A percentile compares a stretch with the other conserved stretches of the same genome.
phyloP scores from a whole-genome alignment of 2,888 invertebrate genomes.

The Clivina fossor region DNA sequence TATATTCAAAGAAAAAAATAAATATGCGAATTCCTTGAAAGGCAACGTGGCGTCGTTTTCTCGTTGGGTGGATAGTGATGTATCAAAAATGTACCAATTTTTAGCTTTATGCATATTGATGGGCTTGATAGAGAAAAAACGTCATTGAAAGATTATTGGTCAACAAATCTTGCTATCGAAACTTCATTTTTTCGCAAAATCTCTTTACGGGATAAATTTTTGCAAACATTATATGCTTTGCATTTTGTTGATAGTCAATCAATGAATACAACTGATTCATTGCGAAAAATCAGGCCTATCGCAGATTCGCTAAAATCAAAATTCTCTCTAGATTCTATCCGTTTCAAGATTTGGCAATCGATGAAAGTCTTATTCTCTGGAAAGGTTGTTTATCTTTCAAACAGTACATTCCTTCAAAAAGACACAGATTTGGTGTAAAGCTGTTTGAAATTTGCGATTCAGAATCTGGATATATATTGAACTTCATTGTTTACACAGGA shows the following conservation, averaged over 20 bases:
- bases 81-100: background rate
- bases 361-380: constrained; percentile 37
- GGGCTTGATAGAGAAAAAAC: background rate
- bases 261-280: no score
- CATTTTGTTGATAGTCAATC: no score
- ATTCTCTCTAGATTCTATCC: constrained; percentile 33
- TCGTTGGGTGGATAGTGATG: background rate
- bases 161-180: constrained; percentile 3
- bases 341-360: constrained; percentile 38
- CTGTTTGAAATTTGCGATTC: constrained; percentile 13
- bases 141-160: background rate
- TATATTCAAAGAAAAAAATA: background rate
- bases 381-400: constrained; percentile 37
- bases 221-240: constrained; percentile 35
- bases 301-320: constrained; percentile 35
- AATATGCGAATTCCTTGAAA: background rate
- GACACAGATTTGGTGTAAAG: background rate
- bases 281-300: no score
- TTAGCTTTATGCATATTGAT: background rate
- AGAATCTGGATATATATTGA: constrained; percentile 39
- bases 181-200: constrained; percentile 36
- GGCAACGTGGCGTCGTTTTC: background rate
- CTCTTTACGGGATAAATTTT: constrained; percentile 38
- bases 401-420: constrained; percentile 37
- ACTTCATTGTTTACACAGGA: constrained; percentile 41